phyloP scores from a whole-genome alignment of 2,888 invertebrate genomes.

The Parnassius apollo region DNA sequence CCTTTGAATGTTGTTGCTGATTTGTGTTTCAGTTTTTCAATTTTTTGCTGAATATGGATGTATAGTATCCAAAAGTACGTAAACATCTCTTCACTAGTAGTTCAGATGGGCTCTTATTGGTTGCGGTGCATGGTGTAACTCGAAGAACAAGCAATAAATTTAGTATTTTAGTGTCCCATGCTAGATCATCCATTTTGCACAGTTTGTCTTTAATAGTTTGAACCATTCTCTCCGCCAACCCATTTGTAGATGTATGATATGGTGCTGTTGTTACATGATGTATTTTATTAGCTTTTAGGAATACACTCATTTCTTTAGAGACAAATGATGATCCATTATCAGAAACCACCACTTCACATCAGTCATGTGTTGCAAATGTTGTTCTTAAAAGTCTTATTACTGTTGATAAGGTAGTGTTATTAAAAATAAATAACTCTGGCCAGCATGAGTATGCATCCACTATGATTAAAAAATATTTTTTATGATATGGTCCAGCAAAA shows the following conservation, averaged over 20 bases:
- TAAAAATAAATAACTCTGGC: conserved; percentile 24
- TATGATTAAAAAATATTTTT: conserved; percentile 30
- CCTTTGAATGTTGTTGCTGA: neutral
- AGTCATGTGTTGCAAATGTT: conserved; percentile 27
- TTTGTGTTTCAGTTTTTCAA: neutral
- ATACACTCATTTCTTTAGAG: conserved; percentile 29
- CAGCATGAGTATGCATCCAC: conserved; percentile 30
- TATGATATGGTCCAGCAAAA: conserved; percentile 30
- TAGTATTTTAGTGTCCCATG: conserved; percentile 28
- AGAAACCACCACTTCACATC: conserved; percentile 28
- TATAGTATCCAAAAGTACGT: neutral
- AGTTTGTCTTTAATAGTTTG: conserved; percentile 32
- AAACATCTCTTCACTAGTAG: neutral
- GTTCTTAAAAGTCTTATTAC: conserved; percentile 29
- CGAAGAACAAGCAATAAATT: conserved; percentile 14
- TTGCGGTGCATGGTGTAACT: conserved; percentile 7
- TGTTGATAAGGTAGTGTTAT: conserved; percentile 26
- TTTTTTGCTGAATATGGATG: neutral
- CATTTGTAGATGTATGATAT: conserved; percentile 32
- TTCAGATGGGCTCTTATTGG: conserved; percentile 17
- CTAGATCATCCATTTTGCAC: conserved; percentile 25
- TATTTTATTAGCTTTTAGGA: conserved; percentile 20
- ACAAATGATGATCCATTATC: conserved; percentile 29
- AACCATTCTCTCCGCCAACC: conserved; percentile 32
- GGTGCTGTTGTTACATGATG: conserved; percentile 31